Evolutionary conservation across 2,888 invertebrate genomes (phyloP).

Genomic region (Neoaliturus tenellus): DNA sequence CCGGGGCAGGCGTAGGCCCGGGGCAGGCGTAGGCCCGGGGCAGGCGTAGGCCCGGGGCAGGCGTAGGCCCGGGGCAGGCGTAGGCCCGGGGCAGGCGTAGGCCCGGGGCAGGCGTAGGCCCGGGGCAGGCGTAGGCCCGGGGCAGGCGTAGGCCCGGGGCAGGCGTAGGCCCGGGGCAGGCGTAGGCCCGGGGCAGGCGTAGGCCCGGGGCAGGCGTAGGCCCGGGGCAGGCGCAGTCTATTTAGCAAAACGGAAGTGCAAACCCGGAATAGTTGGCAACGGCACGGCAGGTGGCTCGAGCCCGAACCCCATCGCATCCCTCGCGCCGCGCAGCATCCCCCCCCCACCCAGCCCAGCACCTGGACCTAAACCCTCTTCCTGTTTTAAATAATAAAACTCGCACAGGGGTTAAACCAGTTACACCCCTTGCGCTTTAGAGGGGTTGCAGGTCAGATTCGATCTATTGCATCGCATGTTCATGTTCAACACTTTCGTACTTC

Average conservation of each 20-base stretch:
- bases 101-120: no score
- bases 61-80: no score
- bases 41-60: no score
- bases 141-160: no score
- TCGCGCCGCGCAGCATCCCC: not conserved
- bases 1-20: no score
- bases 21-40: no score
- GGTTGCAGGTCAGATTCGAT: constrained; percentile 17
- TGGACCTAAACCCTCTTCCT: constrained; percentile 50
- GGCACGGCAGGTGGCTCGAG: not conserved
- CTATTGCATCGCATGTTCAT: no score
- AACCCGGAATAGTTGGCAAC: not conserved
- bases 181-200: no score
- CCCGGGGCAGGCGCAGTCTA: not conserved
- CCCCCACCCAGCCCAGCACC: constrained; percentile 8
- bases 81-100: no score
- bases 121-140: no score
- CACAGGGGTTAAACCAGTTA: constrained; percentile 52
- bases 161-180: no score
- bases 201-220: not conserved
- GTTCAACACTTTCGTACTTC: constrained; percentile 2
- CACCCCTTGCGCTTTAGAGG: constrained; percentile 39
- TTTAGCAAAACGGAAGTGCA: constrained; percentile 11
- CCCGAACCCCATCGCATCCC: constrained; percentile 1
- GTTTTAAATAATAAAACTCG: constrained; percentile 53